These are phyloP conservation scores for Phenganax marumi DNA, from an alignment of 92 coral and sea anemone species.

Conservation along the genomic window DNA sequence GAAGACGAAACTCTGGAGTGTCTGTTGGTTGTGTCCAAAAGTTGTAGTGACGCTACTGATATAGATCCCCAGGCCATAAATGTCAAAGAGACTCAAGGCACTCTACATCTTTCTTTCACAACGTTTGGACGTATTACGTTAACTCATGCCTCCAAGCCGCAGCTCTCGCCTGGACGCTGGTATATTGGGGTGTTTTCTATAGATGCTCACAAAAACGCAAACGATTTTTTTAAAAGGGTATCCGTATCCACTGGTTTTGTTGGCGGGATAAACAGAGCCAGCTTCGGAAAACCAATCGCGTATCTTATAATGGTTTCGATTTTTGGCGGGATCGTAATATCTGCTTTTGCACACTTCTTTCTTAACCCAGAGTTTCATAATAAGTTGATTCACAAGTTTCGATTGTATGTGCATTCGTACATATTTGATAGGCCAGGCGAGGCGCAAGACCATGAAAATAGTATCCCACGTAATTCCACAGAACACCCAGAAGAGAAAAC, in stretches of 20 bases:
- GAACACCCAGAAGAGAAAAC: no score
- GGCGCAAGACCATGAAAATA: constrained; percentile 41
- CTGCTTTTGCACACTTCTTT: constrained; percentile 80
- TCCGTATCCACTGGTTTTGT: constrained; percentile 64
- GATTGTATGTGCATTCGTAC: constrained; percentile 4
- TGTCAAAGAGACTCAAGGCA: constrained; percentile 20
- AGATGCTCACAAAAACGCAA: constrained; percentile 21
- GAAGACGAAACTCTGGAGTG: constrained; percentile 58
- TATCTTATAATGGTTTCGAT: constrained; percentile 67
- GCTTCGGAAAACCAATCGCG: constrained; percentile 62
- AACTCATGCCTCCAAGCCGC: constrained; percentile 80
- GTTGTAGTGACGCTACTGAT: constrained; percentile 57
- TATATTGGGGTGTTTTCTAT: constrained; percentile 71
- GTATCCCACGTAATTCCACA: background rate
- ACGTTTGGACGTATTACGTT: constrained; percentile 77
- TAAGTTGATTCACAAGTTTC: constrained; percentile 5
- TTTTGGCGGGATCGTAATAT: constrained; percentile 69
- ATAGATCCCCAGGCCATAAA: constrained; percentile 36
- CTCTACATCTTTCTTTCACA: constrained; percentile 68
- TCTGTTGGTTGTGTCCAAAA: constrained; percentile 69
- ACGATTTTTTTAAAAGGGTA: constrained; percentile 52
- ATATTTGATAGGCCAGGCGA: background rate
- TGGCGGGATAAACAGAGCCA: constrained; percentile 52
- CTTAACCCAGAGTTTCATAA: constrained; percentile 89
- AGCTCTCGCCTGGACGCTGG: constrained; percentile 81